Percentiles rank a stretch among this genome's conserved stretches.
Evolutionary conservation across 2,113 vertebrate species (phyloP).

Genomic region (Dissostichus mawsoni): DNA sequence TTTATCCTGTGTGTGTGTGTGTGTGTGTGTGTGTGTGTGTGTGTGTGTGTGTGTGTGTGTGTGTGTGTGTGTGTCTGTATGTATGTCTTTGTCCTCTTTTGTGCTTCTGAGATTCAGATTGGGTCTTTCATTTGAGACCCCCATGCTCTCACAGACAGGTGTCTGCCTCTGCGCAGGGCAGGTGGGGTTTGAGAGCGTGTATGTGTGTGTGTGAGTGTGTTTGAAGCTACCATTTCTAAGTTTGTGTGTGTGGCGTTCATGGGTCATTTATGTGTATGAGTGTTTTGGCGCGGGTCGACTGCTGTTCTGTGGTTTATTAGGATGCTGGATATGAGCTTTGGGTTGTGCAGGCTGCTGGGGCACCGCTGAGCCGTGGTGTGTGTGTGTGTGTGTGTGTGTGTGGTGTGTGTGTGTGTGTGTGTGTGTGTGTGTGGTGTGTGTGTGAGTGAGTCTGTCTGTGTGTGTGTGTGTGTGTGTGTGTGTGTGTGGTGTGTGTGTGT

Average conservation of each 20-base stretch:
- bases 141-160: slow-evolving; percentile 75
- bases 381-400: neutral
- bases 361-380: slow-evolving; percentile 47
- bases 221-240: slow-evolving; percentile 50
- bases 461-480: neutral
- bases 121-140: slow-evolving; percentile 79
- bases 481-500: neutral
- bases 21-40: slow-evolving; percentile 47
- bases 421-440: neutral
- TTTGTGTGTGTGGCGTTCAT: slow-evolving; percentile 37
- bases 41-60: slow-evolving; percentile 58
- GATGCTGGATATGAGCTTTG: slow-evolving; percentile 78
- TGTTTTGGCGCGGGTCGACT: slow-evolving; percentile 63
- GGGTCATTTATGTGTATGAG: slow-evolving; percentile 71
- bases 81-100: slow-evolving; percentile 66
- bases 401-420: neutral
- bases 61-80: slow-evolving; percentile 52
- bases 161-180: slow-evolving; percentile 74
- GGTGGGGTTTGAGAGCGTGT: slow-evolving; percentile 55
- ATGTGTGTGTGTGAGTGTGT: slow-evolving; percentile 55
- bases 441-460: neutral
- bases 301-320: slow-evolving; percentile 82
- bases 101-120: slow-evolving; percentile 77
- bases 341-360: slow-evolving; percentile 65
- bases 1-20: slow-evolving; percentile 69